phyloP scores from a whole-genome alignment of 2,113 vertebrate genomes.

The Ophthalmolycus amberensis region DNA sequence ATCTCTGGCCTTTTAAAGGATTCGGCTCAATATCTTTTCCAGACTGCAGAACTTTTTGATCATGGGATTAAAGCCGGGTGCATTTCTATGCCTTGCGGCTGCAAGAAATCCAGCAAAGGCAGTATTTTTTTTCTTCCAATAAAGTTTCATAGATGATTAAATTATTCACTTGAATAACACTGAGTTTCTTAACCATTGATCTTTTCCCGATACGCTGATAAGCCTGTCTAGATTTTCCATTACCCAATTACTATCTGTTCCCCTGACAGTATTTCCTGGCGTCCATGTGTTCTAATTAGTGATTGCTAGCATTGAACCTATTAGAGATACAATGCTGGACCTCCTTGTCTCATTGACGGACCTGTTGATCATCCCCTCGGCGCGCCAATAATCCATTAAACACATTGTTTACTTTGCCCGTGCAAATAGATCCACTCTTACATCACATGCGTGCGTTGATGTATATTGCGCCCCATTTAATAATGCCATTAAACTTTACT shows the following conservation, averaged over 20 bases:
- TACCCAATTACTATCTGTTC: conserved; percentile 29
- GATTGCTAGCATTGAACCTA: conserved; percentile 45
- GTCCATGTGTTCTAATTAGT: conserved; percentile 44
- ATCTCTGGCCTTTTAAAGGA: conserved; percentile 60
- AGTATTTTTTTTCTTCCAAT: background rate
- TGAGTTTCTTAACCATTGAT: conserved; percentile 12
- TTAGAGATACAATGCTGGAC: conserved; percentile 49
- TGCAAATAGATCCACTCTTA: conserved; percentile 59
- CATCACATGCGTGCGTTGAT: conserved; percentile 44
- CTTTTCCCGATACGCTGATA: conserved; percentile 2
- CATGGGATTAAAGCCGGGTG: conserved; percentile 50
- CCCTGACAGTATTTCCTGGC: conserved; percentile 21
- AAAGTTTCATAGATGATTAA: conserved; percentile 8
- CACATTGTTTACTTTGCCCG: conserved; percentile 57
- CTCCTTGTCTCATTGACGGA: conserved; percentile 64
- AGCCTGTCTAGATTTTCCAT: background rate
- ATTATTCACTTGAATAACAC: background rate
- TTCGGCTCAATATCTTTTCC: conserved; percentile 46
- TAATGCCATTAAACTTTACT: conserved; percentile 80
- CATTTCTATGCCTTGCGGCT: conserved; percentile 2
- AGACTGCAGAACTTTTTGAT: conserved; percentile 47
- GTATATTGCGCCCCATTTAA: conserved; percentile 70
- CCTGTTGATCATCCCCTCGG: conserved; percentile 49
- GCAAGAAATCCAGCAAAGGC: background rate
- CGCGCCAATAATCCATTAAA: conserved; percentile 65